Evolutionary conservation across 2,797 vertebrate genomes (phyloP).

Genomic region (Australoheros facetus): DNA sequence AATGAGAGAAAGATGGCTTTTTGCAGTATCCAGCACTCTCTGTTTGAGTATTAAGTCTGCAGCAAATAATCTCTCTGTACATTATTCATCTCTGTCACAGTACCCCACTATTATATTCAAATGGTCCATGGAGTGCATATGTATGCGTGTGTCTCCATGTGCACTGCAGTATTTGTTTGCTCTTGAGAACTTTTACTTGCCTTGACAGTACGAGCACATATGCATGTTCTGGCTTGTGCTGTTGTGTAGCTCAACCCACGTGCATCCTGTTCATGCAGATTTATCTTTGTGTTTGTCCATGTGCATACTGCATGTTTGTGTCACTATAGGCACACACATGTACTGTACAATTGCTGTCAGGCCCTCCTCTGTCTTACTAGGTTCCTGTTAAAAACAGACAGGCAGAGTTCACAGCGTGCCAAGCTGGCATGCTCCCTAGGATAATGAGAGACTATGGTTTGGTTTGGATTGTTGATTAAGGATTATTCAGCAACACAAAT

Average conservation of each 20-base stretch:
- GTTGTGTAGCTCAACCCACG: conserved; percentile 20
- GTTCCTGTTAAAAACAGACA: conserved; percentile 62
- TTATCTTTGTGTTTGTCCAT: conserved; percentile 19
- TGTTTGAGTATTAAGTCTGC: conserved; percentile 8
- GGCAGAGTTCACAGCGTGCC: conserved; percentile 54
- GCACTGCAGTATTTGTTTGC: conserved; percentile 42
- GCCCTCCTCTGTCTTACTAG: conserved; percentile 43
- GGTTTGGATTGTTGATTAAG: conserved; percentile 79
- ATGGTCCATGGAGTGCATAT: conserved; percentile 62
- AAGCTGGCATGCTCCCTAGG: conserved; percentile 68
- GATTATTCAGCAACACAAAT: conserved; percentile 80
- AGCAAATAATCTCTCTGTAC: conserved; percentile 53
- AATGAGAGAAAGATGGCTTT: conserved; percentile 72
- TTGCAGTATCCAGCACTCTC: conserved; percentile 34
- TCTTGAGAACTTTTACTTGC: conserved; percentile 35
- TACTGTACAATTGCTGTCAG: conserved; percentile 13
- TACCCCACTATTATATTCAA: conserved; percentile 72
- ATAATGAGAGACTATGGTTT: conserved; percentile 73
- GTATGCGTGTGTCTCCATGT: conserved; percentile 19
- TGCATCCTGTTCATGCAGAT: conserved; percentile 23
- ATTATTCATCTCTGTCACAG: conserved; percentile 64
- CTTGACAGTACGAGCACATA: conserved; percentile 35
- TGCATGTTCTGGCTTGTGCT: conserved; percentile 14
- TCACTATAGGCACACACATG: conserved; percentile 9
- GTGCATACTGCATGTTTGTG: conserved; percentile 2